Percentiles rank a stretch among this genome's conserved stretches.
phyloP scores from a whole-genome alignment of 2,797 vertebrate genomes.

The Ctenopoma multispine region DNA sequence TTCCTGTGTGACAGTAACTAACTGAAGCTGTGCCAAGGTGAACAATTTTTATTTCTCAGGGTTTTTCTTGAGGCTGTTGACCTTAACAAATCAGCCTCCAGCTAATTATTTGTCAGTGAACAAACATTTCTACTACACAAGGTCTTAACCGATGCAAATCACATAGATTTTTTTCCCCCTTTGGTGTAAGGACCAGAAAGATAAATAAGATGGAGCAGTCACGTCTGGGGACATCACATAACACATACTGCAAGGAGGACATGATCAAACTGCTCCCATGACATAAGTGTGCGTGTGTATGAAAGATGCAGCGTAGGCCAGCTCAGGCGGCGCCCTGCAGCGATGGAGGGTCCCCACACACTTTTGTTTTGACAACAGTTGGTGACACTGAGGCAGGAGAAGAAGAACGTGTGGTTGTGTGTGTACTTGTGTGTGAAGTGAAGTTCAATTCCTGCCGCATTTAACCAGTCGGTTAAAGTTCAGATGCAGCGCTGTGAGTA shows the following conservation, averaged over 20 bases:
- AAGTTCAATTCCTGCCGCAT: slow-evolving; percentile 4
- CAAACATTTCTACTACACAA: slow-evolving; percentile 31
- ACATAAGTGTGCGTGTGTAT: slow-evolving; percentile 15
- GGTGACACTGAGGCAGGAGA: slow-evolving; percentile 7
- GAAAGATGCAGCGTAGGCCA: not conserved
- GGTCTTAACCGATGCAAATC: slow-evolving; percentile 13
- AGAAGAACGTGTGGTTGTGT: not conserved
- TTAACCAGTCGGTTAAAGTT: not conserved
- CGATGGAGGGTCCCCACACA: slow-evolving; percentile 10
- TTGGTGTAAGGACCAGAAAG: slow-evolving; percentile 11
- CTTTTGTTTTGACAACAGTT: slow-evolving; percentile 41
- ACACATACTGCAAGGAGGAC: not conserved
- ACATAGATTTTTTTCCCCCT: slow-evolving; percentile 8
- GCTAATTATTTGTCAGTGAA: not conserved
- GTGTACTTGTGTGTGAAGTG: not conserved
- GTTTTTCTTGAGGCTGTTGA: slow-evolving; percentile 11
- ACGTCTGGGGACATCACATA: slow-evolving; percentile 9
- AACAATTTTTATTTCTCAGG: slow-evolving; percentile 19
- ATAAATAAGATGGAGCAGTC: slow-evolving; percentile 3
- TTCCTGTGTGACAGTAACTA: slow-evolving; percentile 3
- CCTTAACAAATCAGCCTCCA: not conserved
- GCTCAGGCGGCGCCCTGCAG: slow-evolving; percentile 8
- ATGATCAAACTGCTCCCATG: slow-evolving; percentile 10
- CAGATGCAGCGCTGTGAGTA: not conserved
- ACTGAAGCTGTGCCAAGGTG: slow-evolving; percentile 21